Base-by-base conservation (phyloP, 2,888 invertebrate species). In the Agonopterix subpropinquella region DNA sequence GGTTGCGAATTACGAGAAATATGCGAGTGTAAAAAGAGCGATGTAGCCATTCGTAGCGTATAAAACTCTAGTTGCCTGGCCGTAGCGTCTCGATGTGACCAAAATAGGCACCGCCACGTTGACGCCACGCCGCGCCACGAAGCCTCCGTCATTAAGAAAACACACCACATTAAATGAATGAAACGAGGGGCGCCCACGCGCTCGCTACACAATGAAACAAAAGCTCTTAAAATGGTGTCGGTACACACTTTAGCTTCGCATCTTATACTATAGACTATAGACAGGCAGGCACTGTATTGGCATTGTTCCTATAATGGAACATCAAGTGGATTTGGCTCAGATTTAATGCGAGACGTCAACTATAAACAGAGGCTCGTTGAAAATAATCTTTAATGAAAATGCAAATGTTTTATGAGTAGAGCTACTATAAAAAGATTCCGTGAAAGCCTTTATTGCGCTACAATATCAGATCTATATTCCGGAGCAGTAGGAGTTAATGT, bases 151-250 rank as follows among this genome's bases (percentile, higher is more conserved):
- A 73, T 79, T 75, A 78, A 71, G 75, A 79, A 80, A 79, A 78
- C 73, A 76, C 69, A 74, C 69, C 66, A 28, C 28, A 70, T 71
- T 70, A 72, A 77, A 74, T 83, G 79, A 81, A 83, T 81, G 79
- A 76, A 73, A 65, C 65, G 71, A 75, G 80, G 80, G 80, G 69
- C 85, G 73, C 86, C 85, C 78, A 85, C 85, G 75, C 80, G 52
- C 11, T 43, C 50, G 50, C 54, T 51, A 65, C 59, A 74, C 79
- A 77, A 78, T 73, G 67, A 79, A 70, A 78, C 73, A 76, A 77
- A 79, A 76, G 74, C 76, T 73, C 72, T 75, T 64, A 68, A 68
- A 73, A 70, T 65, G 64, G 61, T 67, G 59, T 60, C 58, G 63
- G 62, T 62, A 65, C 61, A 62, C 58, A 58, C 62, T 65, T 65